Evolutionary conservation across 1,140 invertebrate genomes (phyloP).

Genomic region (Agrypnia vestita): DNA sequence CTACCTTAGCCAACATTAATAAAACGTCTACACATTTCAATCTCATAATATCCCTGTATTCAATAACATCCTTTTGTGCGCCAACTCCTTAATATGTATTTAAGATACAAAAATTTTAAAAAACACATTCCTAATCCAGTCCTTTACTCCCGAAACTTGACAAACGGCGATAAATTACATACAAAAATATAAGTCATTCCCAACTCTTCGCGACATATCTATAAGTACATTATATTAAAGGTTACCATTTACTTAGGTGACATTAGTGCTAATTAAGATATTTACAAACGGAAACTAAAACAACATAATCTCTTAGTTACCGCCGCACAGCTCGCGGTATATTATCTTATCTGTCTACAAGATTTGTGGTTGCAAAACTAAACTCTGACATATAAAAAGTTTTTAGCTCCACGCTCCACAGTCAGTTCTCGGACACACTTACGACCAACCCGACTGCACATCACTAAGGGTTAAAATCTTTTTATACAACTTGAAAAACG

Average conservation of each 20-base stretch:
- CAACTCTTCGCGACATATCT: background rate
- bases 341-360: no score
- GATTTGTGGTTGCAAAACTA: no score
- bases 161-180: conserved; percentile 31
- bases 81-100: conserved; percentile 11
- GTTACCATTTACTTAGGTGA: conserved; percentile 1
- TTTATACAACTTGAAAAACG: no score
- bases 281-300: conserved; percentile 1
- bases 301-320: conserved; percentile 5
- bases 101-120: conserved; percentile 33
- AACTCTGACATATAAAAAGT: no score
- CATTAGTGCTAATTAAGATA: conserved; percentile 39
- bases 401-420: no score
- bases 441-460: no score
- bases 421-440: no score
- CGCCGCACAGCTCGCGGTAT: no score
- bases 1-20: background rate
- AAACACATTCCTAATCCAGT: conserved; percentile 32
- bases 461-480: no score
- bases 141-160: conserved; percentile 8
- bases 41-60: conserved; percentile 41
- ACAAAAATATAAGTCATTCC: conserved; percentile 39
- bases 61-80: conserved; percentile 4
- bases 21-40: conserved; percentile 13
- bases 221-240: conserved; percentile 38